These are phyloP conservation scores for Gallinago paraguaiae DNA, from an alignment of 2,113 vertebrate species.

Conservation along the genomic window DNA sequence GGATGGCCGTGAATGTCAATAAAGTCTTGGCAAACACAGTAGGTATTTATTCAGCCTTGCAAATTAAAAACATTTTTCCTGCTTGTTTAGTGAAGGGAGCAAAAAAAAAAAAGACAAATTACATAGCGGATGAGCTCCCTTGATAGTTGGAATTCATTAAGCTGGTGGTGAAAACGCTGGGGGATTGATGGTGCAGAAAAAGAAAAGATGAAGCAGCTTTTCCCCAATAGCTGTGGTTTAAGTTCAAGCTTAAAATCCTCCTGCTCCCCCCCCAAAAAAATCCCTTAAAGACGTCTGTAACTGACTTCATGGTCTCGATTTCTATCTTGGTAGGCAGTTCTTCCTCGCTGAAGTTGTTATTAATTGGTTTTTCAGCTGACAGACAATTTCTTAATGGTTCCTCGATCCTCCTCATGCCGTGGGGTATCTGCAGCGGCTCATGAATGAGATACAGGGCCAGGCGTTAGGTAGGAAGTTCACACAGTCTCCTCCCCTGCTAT, in stretches of 20 bases:
- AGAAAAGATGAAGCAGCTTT: slow-evolving; percentile 49
- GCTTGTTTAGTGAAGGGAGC: slow-evolving; percentile 52
- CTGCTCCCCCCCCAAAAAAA: neutral
- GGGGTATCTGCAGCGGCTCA: neutral
- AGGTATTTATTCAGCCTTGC: slow-evolving; percentile 62
- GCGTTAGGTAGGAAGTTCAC: neutral
- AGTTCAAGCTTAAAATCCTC: slow-evolving; percentile 37
- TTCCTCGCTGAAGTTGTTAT: neutral
- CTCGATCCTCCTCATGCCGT: neutral
- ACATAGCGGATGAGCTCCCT: slow-evolving; percentile 51
- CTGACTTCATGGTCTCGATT: neutral
- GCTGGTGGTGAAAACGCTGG: slow-evolving; percentile 46
- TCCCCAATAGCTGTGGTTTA: slow-evolving; percentile 29
- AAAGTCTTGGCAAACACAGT: slow-evolving; percentile 51
- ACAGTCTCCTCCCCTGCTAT: neutral
- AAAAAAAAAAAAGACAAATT: slow-evolving; percentile 58
- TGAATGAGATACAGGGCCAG: neutral
- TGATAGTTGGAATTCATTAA: slow-evolving; percentile 63
- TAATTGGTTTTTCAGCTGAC: slow-evolving; percentile 51
- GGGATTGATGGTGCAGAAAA: slow-evolving; percentile 55
- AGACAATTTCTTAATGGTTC: neutral
- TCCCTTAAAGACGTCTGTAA: slow-evolving; percentile 2
- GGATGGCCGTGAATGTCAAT: slow-evolving; percentile 47
- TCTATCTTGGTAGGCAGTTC: slow-evolving; percentile 15
- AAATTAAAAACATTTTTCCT: slow-evolving; percentile 68